A percentile compares a stretch with the other conserved stretches of the same genome.
phyloP scores from a whole-genome alignment of 2,888 invertebrate species.

The Pseudococcus jackbeardsleyi region DNA sequence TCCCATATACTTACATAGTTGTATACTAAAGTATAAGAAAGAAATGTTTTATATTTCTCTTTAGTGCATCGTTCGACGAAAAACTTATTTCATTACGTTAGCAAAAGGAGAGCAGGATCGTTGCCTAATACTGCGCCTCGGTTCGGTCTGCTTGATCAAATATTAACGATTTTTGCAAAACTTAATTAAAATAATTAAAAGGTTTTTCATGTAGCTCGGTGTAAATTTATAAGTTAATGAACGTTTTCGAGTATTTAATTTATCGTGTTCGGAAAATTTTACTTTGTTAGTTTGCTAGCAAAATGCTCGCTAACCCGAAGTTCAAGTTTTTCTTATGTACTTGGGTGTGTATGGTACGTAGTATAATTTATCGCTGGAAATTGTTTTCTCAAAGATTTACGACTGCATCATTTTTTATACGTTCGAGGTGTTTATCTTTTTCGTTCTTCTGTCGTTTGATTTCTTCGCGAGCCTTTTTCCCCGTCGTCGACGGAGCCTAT shows the following conservation, averaged over 20 bases:
- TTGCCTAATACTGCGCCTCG: neutral
- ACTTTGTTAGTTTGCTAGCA: constrained; percentile 1
- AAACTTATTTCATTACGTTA: constrained; percentile 45
- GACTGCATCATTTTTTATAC: constrained; percentile 36
- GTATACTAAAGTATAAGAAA: neutral
- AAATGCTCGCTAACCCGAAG: neutral
- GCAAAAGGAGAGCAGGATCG: neutral
- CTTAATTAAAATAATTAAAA: constrained; percentile 50
- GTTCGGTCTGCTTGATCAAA: constrained; percentile 25
- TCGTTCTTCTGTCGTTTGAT: constrained; percentile 16
- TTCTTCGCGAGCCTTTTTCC: neutral
- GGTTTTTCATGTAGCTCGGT: constrained; percentile 25
- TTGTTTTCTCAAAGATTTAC: constrained; percentile 39
- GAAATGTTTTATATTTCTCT: constrained; percentile 30
- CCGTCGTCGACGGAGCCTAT: neutral
- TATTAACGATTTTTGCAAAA: constrained; percentile 47
- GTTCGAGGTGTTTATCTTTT: constrained; percentile 32
- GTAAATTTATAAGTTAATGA: constrained; percentile 49
- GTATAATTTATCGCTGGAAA: constrained; percentile 34
- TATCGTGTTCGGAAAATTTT: constrained; percentile 45
- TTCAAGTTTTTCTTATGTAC: constrained; percentile 33
- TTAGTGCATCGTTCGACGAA: constrained; percentile 41
- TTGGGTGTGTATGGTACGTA: neutral
- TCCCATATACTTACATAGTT: neutral
- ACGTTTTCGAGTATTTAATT: constrained; percentile 41